Evolutionary conservation across 2,113 vertebrate species (phyloP).

Genomic region (Phaetusa simplex): DNA sequence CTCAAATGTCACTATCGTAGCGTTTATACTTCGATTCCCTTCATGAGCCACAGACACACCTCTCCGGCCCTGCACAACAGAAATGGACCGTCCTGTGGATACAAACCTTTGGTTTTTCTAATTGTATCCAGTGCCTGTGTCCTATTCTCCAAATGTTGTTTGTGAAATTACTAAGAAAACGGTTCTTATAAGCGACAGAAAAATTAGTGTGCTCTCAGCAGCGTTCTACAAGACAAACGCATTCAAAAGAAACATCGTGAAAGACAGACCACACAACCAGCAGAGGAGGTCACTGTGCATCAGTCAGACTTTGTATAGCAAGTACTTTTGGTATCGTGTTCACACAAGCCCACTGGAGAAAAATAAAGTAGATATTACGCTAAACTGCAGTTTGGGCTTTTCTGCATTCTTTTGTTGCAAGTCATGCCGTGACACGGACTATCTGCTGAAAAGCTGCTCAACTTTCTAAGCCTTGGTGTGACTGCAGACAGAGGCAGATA

Average conservation of each 20-base stretch:
- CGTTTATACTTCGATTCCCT: neutral
- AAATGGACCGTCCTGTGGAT: neutral
- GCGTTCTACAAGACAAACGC: neutral
- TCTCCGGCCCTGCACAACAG: neutral
- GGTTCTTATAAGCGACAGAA: neutral
- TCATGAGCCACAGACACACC: neutral
- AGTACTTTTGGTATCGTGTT: neutral
- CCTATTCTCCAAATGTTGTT: neutral
- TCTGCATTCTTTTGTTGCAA: neutral
- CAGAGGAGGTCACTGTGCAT: neutral
- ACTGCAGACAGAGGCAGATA: neutral
- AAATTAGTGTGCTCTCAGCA: neutral
- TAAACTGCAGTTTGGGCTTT: neutral
- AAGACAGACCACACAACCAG: neutral
- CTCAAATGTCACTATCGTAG: neutral
- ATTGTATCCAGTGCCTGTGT: neutral
- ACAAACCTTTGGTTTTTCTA: neutral
- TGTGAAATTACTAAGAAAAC: neutral
- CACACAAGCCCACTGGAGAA: neutral
- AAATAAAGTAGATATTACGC: neutral
- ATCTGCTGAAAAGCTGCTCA: neutral
- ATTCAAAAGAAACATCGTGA: neutral
- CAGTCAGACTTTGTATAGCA: neutral
- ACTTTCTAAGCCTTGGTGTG: neutral
- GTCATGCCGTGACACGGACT: neutral